These are phyloP conservation scores for Drosophila oshimai DNA, from an alignment of 1,140 invertebrate genomes.

Conservation along the genomic window DNA sequence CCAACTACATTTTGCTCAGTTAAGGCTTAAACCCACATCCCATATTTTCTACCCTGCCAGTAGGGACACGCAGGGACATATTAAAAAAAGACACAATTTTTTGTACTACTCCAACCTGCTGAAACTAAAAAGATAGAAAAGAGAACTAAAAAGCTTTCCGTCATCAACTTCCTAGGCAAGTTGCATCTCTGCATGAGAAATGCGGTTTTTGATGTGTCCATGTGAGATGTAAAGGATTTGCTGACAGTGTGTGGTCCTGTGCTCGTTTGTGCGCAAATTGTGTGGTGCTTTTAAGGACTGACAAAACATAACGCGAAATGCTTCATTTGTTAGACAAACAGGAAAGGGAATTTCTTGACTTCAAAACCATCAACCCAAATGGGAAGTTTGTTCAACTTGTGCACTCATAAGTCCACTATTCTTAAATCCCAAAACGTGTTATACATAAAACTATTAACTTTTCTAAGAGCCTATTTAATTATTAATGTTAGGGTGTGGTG, in stretches of 20 bases:
- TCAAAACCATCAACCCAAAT: conserved; percentile 29
- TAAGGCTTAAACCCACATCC: background rate
- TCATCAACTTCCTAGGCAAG: conserved; percentile 45
- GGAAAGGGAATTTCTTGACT: conserved; percentile 18
- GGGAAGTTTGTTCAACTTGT: conserved; percentile 30
- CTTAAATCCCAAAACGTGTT: background rate
- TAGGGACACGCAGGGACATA: conserved; percentile 1
- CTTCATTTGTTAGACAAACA: conserved; percentile 45
- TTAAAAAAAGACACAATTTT: conserved; percentile 23
- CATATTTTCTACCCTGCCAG: background rate
- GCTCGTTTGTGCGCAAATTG: background rate
- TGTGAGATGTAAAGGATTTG: conserved; percentile 26
- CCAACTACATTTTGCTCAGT: background rate
- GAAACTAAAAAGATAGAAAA: conserved; percentile 25
- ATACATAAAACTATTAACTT: too few relatives aligned
- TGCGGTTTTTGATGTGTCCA: conserved; percentile 56
- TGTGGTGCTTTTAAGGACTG: conserved; percentile 40
- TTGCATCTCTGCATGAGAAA: conserved; percentile 61
- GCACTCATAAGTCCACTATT: background rate
- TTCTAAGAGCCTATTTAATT: background rate
- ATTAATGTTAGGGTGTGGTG: too few relatives aligned
- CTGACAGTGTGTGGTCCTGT: background rate
- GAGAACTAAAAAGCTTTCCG: conserved; percentile 51
- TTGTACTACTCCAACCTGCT: conserved; percentile 12
- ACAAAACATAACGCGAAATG: conserved; percentile 53